Evolutionary conservation across 2,113 vertebrate species (phyloP).

Genomic region (Corythornis cristatus): DNA sequence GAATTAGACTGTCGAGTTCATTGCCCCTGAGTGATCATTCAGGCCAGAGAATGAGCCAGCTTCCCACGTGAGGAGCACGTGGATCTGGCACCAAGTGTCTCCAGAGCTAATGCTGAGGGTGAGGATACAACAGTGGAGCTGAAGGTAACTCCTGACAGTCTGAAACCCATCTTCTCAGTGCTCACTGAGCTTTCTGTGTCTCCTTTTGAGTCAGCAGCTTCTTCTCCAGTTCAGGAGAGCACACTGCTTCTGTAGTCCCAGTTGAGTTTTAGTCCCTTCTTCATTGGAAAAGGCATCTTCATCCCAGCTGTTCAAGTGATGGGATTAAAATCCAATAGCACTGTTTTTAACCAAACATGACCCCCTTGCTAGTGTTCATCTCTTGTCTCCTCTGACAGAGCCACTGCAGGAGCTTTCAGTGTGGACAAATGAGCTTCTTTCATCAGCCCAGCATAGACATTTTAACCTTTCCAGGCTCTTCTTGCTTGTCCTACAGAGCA

Average conservation of each 20-base stretch:
- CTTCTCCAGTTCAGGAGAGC: background rate
- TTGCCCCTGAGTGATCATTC: background rate
- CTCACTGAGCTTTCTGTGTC: background rate
- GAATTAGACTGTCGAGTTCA: background rate
- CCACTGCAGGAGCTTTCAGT: background rate
- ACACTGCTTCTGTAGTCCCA: background rate
- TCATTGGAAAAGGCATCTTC: background rate
- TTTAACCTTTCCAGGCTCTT: background rate
- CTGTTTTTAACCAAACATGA: background rate
- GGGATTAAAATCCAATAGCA: background rate
- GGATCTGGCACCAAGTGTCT: background rate
- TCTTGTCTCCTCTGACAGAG: background rate
- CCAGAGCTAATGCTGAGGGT: background rate
- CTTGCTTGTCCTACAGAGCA: background rate
- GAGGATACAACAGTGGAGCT: background rate
- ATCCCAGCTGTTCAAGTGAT: background rate
- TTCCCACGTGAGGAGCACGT: background rate
- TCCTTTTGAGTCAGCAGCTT: background rate
- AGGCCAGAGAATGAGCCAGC: background rate
- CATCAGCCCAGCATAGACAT: background rate
- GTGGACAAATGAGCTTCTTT: background rate
- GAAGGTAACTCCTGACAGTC: background rate
- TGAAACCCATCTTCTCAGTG: background rate
- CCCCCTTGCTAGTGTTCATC: background rate
- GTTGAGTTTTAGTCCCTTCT: background rate